phyloP scores from a whole-genome alignment of 2,797 vertebrate genomes.

The Clarias laeviceps region DNA sequence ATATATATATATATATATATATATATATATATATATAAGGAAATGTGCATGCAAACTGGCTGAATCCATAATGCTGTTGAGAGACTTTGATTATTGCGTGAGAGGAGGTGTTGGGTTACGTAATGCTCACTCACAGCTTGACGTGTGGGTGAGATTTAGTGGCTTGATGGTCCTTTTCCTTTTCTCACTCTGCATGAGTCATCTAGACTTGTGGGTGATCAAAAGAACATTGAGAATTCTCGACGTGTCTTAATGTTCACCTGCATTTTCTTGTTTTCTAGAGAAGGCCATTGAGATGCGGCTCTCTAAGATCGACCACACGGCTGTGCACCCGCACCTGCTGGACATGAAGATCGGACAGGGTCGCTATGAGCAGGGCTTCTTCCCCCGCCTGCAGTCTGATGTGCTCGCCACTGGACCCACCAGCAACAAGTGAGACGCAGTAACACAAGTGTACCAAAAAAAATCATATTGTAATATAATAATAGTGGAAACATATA shows the following conservation, averaged over 20 bases:
- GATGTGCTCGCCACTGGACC: slow-evolving; percentile 94
- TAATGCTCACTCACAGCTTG: slow-evolving; percentile 43
- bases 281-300: slow-evolving; percentile 95
- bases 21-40: no score
- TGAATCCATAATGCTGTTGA: background rate
- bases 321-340: slow-evolving; percentile 93
- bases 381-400: slow-evolving; percentile 94
- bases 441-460: background rate
- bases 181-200: slow-evolving; percentile 28
- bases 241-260: background rate
- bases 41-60: background rate
- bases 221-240: background rate
- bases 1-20: no score
- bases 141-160: slow-evolving; percentile 38
- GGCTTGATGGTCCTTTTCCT: slow-evolving; percentile 9
- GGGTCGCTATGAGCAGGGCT: slow-evolving; percentile 95
- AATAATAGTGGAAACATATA: no score
- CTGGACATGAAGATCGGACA: slow-evolving; percentile 99
- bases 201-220: background rate
- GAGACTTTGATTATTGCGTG: slow-evolving; percentile 8
- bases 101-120: slow-evolving; percentile 27
- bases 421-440: slow-evolving; percentile 92
- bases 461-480: background rate
- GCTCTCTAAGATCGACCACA: slow-evolving; percentile 95
- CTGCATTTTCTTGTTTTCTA: slow-evolving; percentile 58